Percentiles rank a stretch among this genome's conserved stretches.
Evolutionary conservation across 2,888 invertebrate species (phyloP).

Genomic region (Drosophila suboccidentalis): DNA sequence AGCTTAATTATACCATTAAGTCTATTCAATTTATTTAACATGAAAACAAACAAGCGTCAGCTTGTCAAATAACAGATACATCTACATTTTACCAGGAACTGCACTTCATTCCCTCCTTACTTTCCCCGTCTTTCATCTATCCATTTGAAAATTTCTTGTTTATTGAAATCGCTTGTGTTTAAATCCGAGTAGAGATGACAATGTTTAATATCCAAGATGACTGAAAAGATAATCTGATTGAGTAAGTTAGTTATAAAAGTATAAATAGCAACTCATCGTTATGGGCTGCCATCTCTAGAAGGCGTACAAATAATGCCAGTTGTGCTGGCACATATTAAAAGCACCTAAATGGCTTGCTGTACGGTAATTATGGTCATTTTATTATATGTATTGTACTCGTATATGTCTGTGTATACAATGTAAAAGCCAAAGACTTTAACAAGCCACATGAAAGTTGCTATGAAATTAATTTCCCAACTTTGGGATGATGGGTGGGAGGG

Average conservation of each 20-base stretch:
- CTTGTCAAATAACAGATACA: conserved; percentile 64
- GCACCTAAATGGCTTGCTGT: neutral
- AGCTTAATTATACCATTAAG: conserved; percentile 68
- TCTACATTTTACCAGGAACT: conserved; percentile 40
- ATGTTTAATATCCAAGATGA: neutral
- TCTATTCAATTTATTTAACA: conserved; percentile 73
- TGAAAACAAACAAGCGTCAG: conserved; percentile 62
- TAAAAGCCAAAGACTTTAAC: conserved; percentile 41
- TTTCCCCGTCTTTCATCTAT: neutral
- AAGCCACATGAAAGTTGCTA: conserved; percentile 41
- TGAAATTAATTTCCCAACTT: conserved; percentile 55
- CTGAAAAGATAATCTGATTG: conserved; percentile 3
- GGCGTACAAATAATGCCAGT: conserved; percentile 16
- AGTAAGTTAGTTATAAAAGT: neutral
- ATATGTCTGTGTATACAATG: neutral
- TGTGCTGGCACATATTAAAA: conserved; percentile 15
- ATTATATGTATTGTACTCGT: neutral
- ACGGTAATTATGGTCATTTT: conserved; percentile 35
- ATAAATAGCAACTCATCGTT: neutral
- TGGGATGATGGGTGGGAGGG: neutral
- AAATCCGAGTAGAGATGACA: conserved; percentile 9
- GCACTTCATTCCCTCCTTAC: no score
- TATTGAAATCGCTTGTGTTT: conserved; percentile 36
- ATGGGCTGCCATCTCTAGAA: conserved; percentile 6
- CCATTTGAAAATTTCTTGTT: conserved; percentile 42